Evolutionary conservation across 1,140 invertebrate species (phyloP), one percentile per base, ranked within the genome.

Genomic region (Pristionchus pacificus): DNA sequence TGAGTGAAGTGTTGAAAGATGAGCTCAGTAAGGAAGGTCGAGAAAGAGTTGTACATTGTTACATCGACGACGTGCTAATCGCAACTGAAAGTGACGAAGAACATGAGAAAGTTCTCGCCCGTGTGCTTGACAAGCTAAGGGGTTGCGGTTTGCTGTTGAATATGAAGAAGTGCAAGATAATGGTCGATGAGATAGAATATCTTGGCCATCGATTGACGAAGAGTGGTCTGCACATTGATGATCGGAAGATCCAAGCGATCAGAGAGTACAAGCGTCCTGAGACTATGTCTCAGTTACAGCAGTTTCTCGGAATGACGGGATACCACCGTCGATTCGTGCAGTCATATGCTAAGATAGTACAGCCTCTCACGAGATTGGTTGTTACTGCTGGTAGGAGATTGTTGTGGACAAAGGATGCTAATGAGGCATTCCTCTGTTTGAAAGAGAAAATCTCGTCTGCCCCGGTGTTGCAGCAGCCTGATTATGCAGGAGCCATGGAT

Each of bases 401-500:
- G 55, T 71, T n/a, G 29, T 61, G n/a, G 24, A 68, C 2, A 66
- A 76, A 13, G 77, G 75, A 57, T 58, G 69, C 14, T 28, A 29
- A 58, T 55, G 77, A 31, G 49, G 65, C 28, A 31, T 65, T 29
- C 13, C 25, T n/a, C 31, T 78, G 29, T 69, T 38, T 15, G 29
- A 15, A 2, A n/a, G n/a, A n/a, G n/a, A n/a, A n/a, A n/a, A n/a
- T n/a, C n/a, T n/a, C n/a, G n/a, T n/a, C n/a, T n/a, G 28, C 71
- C 1, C 77, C 77, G 25, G 74, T 78, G 15, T 29, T 78, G 0
- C 68, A 59, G 27, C 49, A 71, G 24, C 77, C 77, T 1, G 59
- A 74, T 29, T 25, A 61, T 24, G 66, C 58, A 28, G 57, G 14
- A 13, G 66, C 66, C 14, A 0, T 68, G 0, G 29, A 58, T 29